These are phyloP conservation scores for Nyctereutes procyonoides DNA, from an alignment of 2,113 vertebrate species.

Conservation along the genomic window DNA sequence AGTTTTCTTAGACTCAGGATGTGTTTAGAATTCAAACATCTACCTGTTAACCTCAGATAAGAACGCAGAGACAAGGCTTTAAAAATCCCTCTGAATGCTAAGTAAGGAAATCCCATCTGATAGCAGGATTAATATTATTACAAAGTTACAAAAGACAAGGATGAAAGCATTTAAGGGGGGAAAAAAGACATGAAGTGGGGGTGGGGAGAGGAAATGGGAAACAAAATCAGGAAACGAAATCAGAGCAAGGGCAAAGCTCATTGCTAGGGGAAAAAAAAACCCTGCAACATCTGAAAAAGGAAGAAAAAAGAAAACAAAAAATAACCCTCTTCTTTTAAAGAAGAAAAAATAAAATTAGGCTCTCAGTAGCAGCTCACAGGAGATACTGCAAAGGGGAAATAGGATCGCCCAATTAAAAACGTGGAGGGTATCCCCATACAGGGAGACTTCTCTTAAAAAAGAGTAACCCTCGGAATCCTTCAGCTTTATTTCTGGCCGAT, in stretches of 20 bases:
- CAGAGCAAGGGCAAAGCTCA: constrained; percentile 32
- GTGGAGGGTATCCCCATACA: background rate
- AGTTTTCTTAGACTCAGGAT: constrained; percentile 50
- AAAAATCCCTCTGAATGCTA: constrained; percentile 57
- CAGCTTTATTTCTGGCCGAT: constrained; percentile 48
- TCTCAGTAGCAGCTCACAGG: background rate
- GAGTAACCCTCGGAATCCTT: background rate
- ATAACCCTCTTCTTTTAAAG: background rate
- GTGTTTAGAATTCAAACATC: constrained; percentile 63
- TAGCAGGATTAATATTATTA: constrained; percentile 61
- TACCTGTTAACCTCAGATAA: constrained; percentile 73
- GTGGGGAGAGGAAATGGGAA: background rate
- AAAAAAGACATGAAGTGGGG: constrained; percentile 3
- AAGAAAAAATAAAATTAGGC: constrained; percentile 37
- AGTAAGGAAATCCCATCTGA: constrained; percentile 63
- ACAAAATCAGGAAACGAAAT: constrained; percentile 36
- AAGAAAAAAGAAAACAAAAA: background rate
- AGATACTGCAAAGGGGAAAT: background rate
- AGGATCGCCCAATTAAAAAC: background rate
- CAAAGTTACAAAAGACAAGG: constrained; percentile 45
- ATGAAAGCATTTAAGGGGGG: background rate
- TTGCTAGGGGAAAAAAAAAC: background rate
- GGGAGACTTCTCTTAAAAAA: constrained; percentile 39
- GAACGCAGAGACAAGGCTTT: constrained; percentile 67
- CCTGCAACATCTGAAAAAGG: background rate